Evolutionary conservation across 2,888 invertebrate species (phyloP), one percentile per base, ranked within the genome.

Genomic region (Clusia tigrina): DNA sequence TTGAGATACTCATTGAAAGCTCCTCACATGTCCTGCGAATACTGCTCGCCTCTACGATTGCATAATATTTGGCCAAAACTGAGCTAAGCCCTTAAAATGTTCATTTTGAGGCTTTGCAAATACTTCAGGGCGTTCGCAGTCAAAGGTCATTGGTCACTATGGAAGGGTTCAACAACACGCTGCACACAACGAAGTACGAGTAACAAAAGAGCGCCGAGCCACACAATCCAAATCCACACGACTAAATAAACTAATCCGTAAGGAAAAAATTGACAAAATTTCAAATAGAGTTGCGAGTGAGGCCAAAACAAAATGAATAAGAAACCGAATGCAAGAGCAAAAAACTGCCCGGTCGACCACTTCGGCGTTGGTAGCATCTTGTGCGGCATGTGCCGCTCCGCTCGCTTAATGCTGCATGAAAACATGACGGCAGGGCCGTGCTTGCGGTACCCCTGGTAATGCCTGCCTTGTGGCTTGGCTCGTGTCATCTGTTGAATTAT

Each of bases 401-500:
- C 6, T 32, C 32, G 32, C 12, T 32, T 6, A 6, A 6, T 32
- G 6, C 32, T 32, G 32, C 12, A 9, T 32, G 6, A 32, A 32
- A 12, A 9, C 32, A 32, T 6, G 12, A 6, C 12, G 32, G 32
- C 32, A 32, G 6, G 32, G 6, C 32, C 6, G 32, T 12, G 6
- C 12, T 6, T 32, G 12, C 12, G 12, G 32, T 6, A 32, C 12
- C 6, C 32, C 6, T 42, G 42, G 18, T 54, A 17, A 54, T 51
- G 23, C 26, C 42, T 38, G 55, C 15, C 25, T 26, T 23, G 46
- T 59, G 57, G 60, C 62, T 72, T 77, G 76, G 76, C 76, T 77
- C 76, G 76, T 77, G 76, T 77, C 76, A 77, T 77, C 76, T 77
- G 76, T 77, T 77, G 76, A 74, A 71, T 76, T 77, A 76, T 76